Conservation (phyloP, 1,140 invertebrate species). For the Adoxophyes honmai region DNA sequence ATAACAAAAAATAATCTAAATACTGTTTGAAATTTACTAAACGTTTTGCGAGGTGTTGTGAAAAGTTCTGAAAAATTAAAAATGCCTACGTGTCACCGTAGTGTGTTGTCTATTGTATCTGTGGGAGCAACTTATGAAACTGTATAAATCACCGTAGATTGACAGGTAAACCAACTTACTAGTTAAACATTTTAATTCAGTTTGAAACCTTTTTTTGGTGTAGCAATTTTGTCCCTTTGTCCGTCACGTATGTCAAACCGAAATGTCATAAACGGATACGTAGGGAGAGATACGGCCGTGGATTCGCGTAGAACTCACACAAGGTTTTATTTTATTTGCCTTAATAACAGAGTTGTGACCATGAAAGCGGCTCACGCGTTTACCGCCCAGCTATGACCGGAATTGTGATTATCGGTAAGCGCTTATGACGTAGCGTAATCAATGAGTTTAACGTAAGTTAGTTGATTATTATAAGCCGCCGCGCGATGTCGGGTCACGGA, state of each 20-base stretch:
- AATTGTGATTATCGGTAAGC: slow-evolving; percentile 31
- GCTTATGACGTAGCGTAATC: slow-evolving; percentile 25
- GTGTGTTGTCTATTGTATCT: too few species aligned
- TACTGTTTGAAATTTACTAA: too few species aligned
- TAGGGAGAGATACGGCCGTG: background rate
- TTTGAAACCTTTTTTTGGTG: background rate
- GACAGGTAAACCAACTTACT: too few species aligned
- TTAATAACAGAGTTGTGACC: slow-evolving; percentile 24
- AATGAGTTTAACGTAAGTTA: slow-evolving; percentile 35
- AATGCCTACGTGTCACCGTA: too few species aligned
- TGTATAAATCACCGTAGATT: too few species aligned
- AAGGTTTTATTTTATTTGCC: slow-evolving; percentile 29
- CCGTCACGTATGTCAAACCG: background rate
- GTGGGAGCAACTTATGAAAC: too few species aligned
- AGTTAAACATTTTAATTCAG: too few species aligned
- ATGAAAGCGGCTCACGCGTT: slow-evolving; percentile 41
- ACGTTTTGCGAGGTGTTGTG: too few species aligned
- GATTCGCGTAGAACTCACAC: background rate
- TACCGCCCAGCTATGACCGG: slow-evolving; percentile 30
- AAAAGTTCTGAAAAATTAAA: too few species aligned
- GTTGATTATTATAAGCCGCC: slow-evolving; percentile 27
- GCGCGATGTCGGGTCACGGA: slow-evolving; percentile 46
- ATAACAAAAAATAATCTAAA: background rate
- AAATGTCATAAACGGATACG: slow-evolving; percentile 1
- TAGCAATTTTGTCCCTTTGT: background rate